Evolutionary conservation across 2,113 vertebrate genomes (phyloP).

Genomic region (Gorsachius goisagi): DNA sequence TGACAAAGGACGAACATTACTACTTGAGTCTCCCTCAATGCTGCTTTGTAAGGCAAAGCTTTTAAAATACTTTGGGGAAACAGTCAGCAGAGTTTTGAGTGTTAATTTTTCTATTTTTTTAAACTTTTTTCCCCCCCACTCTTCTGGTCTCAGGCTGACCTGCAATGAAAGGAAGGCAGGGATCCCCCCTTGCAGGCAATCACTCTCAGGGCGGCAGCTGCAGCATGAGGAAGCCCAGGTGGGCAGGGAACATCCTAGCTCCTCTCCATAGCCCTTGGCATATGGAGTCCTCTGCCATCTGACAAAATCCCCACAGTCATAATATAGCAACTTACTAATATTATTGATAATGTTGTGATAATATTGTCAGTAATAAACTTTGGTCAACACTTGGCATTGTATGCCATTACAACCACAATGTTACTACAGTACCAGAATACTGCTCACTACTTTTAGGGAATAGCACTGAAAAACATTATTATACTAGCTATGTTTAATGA

Average conservation of each 20-base stretch:
- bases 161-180: not conserved
- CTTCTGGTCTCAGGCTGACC: not conserved
- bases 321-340: not conserved
- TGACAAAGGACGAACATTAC: not conserved
- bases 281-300: fast-evolving
- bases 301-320: not conserved
- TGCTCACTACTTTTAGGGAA: not conserved
- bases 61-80: not conserved
- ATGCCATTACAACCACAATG: not conserved
- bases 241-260: fast-evolving
- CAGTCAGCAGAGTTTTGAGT: not conserved
- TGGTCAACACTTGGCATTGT: not conserved
- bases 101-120: too few relatives aligned
- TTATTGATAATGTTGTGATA: not conserved
- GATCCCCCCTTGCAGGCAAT: not conserved
- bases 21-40: not conserved
- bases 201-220: not conserved
- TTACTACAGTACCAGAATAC: not conserved
- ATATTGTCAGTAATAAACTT: not conserved
- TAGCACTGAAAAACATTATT: not conserved
- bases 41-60: not conserved
- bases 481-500: not conserved
- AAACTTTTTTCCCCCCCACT: too few relatives aligned
- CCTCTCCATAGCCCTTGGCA: fast-evolving
- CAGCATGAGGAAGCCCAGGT: not conserved